A percentile compares a stretch with the other conserved stretches of the same genome.
These are phyloP conservation scores for Rhorus exstirpatorius DNA, from an alignment of 2,888 invertebrate species.

Conservation along the genomic window DNA sequence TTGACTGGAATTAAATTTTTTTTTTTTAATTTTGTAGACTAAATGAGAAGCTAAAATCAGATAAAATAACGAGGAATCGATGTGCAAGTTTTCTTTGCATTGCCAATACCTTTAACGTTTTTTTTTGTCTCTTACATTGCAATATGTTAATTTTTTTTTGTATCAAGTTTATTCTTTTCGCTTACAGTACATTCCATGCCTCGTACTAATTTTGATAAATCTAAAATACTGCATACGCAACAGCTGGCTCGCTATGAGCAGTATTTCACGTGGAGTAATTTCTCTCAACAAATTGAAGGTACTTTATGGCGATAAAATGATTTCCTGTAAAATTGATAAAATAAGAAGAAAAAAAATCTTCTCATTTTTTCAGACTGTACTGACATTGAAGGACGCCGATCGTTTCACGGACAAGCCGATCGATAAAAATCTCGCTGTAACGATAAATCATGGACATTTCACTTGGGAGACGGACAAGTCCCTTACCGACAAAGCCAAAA, in stretches of 20 bases:
- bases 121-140: not conserved
- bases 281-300: conserved; percentile 80
- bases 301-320: conserved; percentile 5
- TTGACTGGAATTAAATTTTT: too few relatives aligned
- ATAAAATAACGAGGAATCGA: too few relatives aligned
- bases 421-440: conserved; percentile 85
- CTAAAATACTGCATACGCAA: conserved; percentile 76
- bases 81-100: too few relatives aligned
- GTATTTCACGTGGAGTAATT: conserved; percentile 77
- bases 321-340: not conserved
- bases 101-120: not conserved
- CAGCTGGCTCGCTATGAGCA: conserved; percentile 78
- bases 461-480: conserved; percentile 81
- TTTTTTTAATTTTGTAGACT: too few relatives aligned
- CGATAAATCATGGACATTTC: conserved; percentile 86
- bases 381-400: conserved; percentile 86
- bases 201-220: conserved; percentile 76
- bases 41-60: too few relatives aligned
- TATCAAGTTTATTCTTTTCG: conserved; percentile 1
- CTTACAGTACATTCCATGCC: conserved; percentile 75
- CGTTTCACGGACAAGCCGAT: conserved; percentile 84
- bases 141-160: not conserved
- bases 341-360: conserved; percentile 5
- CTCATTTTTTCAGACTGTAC: conserved; percentile 79
- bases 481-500: conserved; percentile 29